Base-by-base conservation (phyloP, 2,888 invertebrate genomes). In the Chalcis sispes region DNA sequence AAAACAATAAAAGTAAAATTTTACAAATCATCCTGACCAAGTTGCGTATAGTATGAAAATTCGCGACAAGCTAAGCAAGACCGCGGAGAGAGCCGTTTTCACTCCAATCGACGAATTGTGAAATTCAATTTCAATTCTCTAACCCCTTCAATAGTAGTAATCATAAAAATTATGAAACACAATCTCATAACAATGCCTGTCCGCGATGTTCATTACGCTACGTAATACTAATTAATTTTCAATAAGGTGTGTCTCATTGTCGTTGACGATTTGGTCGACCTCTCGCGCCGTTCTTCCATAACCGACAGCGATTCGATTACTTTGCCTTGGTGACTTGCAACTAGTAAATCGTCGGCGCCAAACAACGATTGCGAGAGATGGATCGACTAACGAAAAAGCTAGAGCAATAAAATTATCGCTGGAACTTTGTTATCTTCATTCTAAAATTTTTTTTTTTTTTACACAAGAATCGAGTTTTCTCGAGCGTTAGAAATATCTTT, bases 161-260 rank as follows among this genome's bases (percentile, higher is more conserved):
- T 42, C 13, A 2, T 15, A 48, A 7, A n/a, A 1, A 25, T 67
- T 56, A 56, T 27, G 58, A 69, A 58, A 69, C 29, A 25, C 27
- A 3, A 13, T 13, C 25, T 54, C 27, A 40, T 50, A 54, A 71
- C 71, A 71, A 62, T 66, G 15, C 15, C 3, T n/a, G 10, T 15
- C 10, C 13, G 20, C 10, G 25, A 32, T 18, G 48, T 29, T 67
- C 67, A 20, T 46, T 67, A 46, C 42, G 42, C 42, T 42, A 2
- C 42, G 15, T 42, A 42, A 42, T 13, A 2, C 54, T 62, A 71
- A 71, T 71, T 61, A 71, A 71, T 71, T 71, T 71, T 62, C 71
- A 71, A 71, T 71, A 71, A 71, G 62, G 62, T 54, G 62, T 54
- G 52, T 27, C 71, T 15, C 42, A 3, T 8, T 15, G 18, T 8